phyloP scores from a whole-genome alignment of 1,140 invertebrate species.

The Laupala kohalensis region DNA sequence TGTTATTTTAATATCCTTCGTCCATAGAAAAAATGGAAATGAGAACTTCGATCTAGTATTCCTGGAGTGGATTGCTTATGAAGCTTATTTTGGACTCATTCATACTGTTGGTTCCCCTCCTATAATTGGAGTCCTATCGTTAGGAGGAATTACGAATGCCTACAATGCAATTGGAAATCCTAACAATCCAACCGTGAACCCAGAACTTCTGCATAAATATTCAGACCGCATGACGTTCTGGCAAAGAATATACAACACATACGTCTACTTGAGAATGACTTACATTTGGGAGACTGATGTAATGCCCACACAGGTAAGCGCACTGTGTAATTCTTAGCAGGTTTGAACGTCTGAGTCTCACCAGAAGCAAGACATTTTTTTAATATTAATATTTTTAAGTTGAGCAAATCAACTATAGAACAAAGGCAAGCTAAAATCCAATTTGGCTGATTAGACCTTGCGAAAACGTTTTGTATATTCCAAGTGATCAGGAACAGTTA shows the following conservation, averaged over 20 bases:
- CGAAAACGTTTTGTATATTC: too few species aligned
- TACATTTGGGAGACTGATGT: not conserved
- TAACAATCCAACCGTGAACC: slow-evolving; percentile 19
- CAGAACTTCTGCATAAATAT: slow-evolving; percentile 15
- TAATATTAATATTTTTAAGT: too few species aligned
- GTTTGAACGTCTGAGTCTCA: too few species aligned
- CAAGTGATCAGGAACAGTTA: too few species aligned
- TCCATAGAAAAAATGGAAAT: not conserved
- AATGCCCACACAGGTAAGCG: not conserved
- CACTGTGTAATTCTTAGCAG: too few species aligned
- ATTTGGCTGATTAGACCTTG: too few species aligned
- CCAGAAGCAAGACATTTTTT: too few species aligned
- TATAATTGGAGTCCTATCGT: not conserved
- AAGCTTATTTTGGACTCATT: slow-evolving; percentile 1
- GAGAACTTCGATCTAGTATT: slow-evolving; percentile 4
- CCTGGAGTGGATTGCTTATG: not conserved
- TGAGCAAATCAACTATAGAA: too few species aligned
- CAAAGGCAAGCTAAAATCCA: too few species aligned
- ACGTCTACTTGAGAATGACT: not conserved
- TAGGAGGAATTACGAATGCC: not conserved
- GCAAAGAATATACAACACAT: slow-evolving; percentile 17
- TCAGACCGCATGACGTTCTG: slow-evolving; percentile 21
- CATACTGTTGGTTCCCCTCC: slow-evolving; percentile 4
- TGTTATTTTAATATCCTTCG: too few species aligned
- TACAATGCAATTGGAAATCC: slow-evolving; percentile 10